Conservation (phyloP, 2,113 vertebrate species). For the Oostethus manadensis region DNA sequence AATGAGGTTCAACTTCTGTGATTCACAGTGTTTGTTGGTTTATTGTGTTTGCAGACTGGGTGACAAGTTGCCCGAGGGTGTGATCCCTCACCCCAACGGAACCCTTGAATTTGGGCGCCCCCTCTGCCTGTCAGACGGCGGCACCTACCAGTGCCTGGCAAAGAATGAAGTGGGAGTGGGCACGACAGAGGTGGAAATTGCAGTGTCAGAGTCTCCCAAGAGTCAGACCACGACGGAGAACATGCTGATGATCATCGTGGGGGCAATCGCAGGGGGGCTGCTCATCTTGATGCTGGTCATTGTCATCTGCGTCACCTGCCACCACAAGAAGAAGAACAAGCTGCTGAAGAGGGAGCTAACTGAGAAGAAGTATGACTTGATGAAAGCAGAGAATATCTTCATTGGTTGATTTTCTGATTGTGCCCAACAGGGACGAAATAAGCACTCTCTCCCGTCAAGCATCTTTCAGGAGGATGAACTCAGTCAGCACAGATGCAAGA, state of each 20-base stretch:
- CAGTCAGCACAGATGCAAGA: conserved; percentile 72
- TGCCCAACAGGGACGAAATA: conserved; percentile 78
- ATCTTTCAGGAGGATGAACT: conserved; percentile 83
- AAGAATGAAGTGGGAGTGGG: conserved; percentile 71
- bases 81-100: conserved; percentile 62
- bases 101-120: conserved; percentile 73
- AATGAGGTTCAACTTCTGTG: not conserved
- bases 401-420: not conserved
- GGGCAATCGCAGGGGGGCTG: conserved; percentile 65
- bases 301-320: conserved; percentile 77
- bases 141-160: conserved; percentile 76
- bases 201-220: conserved; percentile 40
- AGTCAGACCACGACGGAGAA: conserved; percentile 49
- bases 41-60: conserved; percentile 64
- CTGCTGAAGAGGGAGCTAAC: conserved; percentile 80
- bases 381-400: not conserved
- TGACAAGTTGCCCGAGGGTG: conserved; percentile 71
- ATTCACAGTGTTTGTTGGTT: not conserved
- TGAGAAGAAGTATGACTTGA: conserved; percentile 73
- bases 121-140: conserved; percentile 66
- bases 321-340: conserved; percentile 82
- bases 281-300: conserved; percentile 78
- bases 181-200: conserved; percentile 59
- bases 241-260: conserved; percentile 75
- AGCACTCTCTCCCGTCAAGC: conserved; percentile 82